These are phyloP conservation scores for Rhabdornis inornatus DNA, from an alignment of 2,113 vertebrate genomes.

Conservation along the genomic window DNA sequence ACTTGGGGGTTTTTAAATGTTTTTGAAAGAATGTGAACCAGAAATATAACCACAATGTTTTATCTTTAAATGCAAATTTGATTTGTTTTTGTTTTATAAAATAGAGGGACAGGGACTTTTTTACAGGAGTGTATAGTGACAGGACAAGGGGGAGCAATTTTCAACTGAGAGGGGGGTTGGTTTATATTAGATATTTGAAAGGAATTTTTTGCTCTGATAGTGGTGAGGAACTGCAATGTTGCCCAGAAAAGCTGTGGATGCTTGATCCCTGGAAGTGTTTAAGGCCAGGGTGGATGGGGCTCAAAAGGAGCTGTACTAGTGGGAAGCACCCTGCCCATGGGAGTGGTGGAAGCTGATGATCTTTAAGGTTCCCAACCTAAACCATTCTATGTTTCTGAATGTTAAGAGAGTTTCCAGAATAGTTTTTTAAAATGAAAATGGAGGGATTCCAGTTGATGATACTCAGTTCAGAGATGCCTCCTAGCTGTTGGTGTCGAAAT, in stretches of 20 bases:
- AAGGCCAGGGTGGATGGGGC: not conserved
- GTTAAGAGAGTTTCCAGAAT: not conserved
- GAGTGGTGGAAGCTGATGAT: not conserved
- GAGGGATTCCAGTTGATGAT: not conserved
- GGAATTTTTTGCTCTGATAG: not conserved
- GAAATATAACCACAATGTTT: not conserved
- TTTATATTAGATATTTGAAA: not conserved
- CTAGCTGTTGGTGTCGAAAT: not conserved
- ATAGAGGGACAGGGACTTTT: not conserved
- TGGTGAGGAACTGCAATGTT: not conserved
- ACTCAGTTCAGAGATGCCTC: not conserved
- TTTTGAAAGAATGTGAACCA: not conserved
- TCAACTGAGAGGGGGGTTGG: not conserved
- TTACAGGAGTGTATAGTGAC: not conserved
- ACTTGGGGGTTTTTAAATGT: fast-evolving
- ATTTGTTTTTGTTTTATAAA: not conserved
- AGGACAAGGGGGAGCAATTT: not conserved
- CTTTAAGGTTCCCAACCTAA: not conserved
- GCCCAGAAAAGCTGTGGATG: not conserved
- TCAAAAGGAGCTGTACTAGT: not conserved
- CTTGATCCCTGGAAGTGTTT: not conserved
- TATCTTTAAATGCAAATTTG: not conserved
- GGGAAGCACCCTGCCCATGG: not conserved
- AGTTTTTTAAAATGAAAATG: not conserved
- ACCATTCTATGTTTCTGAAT: not conserved